These are phyloP conservation scores for Pelodiscus sinensis DNA, from an alignment of 2,113 vertebrate species.

Conservation along the genomic window DNA sequence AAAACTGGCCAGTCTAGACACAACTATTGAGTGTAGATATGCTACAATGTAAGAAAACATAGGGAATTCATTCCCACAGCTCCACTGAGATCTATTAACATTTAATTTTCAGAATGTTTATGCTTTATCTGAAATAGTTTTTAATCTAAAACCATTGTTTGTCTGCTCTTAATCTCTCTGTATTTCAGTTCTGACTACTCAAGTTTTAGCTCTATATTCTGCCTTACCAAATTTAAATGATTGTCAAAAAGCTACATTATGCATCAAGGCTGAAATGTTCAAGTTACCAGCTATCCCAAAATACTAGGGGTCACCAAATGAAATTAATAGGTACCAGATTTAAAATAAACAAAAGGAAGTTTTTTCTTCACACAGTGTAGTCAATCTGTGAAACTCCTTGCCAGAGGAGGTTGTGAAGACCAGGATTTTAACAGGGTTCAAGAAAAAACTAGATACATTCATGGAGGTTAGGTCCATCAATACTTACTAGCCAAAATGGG, in stretches of 20 bases:
- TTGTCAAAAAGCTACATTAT: conserved; percentile 39
- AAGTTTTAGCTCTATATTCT: neutral
- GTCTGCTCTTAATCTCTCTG: neutral
- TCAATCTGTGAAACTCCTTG: too few species aligned
- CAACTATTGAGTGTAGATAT: neutral
- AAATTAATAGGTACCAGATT: too few species aligned
- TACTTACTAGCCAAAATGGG: too few species aligned
- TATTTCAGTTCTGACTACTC: neutral
- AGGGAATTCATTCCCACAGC: neutral
- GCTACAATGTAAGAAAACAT: neutral
- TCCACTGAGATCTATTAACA: neutral
- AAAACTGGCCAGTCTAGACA: too few species aligned
- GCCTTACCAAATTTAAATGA: conserved; percentile 33
- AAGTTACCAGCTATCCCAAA: neutral
- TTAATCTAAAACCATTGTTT: neutral
- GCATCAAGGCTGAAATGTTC: conserved; percentile 30
- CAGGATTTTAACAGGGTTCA: too few species aligned
- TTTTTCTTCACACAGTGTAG: too few species aligned
- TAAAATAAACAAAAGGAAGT: too few species aligned
- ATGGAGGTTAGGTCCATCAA: too few species aligned
- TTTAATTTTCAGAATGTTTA: neutral
- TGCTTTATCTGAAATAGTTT: neutral
- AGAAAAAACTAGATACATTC: too few species aligned
- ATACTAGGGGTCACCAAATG: neutral
- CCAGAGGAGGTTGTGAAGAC: too few species aligned